These are phyloP conservation scores for Cyrtorhinus lividipennis DNA, from an alignment of 1,140 invertebrate genomes.

Conservation along the genomic window DNA sequence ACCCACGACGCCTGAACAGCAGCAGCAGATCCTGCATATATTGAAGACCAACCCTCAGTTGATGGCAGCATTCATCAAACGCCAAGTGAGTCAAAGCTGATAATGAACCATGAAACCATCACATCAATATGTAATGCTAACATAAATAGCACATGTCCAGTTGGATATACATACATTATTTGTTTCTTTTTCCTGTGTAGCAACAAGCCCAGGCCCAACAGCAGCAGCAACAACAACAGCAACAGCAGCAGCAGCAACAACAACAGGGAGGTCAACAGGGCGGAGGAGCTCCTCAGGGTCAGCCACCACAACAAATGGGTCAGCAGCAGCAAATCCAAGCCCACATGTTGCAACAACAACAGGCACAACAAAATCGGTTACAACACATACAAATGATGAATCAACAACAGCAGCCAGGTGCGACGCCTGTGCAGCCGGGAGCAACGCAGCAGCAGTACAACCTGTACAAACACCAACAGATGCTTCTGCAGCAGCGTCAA, in stretches of 20 bases:
- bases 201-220: conserved; percentile 37
- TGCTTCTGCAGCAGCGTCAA: conserved; percentile 37
- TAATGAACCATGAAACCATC: not conserved
- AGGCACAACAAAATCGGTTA: conserved; percentile 29
- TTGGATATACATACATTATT: not conserved
- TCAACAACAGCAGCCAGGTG: conserved; percentile 29
- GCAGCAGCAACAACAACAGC: conserved; percentile 29
- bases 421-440: conserved; percentile 27
- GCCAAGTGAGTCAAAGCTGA: conserved; percentile 39
- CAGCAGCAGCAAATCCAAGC: conserved; percentile 29
- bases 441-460: conserved; percentile 34
- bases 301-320: conserved; percentile 26
- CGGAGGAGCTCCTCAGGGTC: conserved; percentile 28
- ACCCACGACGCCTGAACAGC: conserved; percentile 79
- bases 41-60: conserved; percentile 88
- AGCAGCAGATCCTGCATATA: conserved; percentile 82
- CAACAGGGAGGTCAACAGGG: conserved; percentile 27
- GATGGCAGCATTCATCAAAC: conserved; percentile 92
- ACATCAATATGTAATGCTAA: too few relatives aligned
- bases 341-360: conserved; percentile 29
- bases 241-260: conserved; percentile 28
- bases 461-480: conserved; percentile 40
- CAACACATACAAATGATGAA: conserved; percentile 34
- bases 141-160: too few relatives aligned
- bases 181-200: too few relatives aligned